A percentile compares a stretch with the other conserved stretches of the same genome.
phyloP scores from a whole-genome alignment of 2,888 invertebrate genomes.

The Drosophila neonasuta region DNA sequence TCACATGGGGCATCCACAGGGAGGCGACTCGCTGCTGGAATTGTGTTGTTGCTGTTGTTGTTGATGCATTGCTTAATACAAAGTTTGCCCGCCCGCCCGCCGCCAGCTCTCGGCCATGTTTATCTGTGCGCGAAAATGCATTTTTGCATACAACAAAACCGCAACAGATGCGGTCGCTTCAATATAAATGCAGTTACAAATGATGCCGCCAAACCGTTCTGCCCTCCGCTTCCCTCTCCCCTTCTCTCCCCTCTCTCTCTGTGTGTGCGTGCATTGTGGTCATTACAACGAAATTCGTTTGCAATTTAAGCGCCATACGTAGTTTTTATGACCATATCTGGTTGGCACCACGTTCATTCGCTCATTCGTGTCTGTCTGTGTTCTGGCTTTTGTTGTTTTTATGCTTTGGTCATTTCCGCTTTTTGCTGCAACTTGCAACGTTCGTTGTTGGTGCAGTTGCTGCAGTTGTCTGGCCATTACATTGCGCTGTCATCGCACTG shows the following conservation, averaged over 20 bases:
- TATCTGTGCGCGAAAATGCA: constrained; percentile 78
- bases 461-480: constrained; percentile 30
- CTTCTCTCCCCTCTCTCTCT: constrained; percentile 6
- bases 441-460: constrained; percentile 28
- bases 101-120: constrained; percentile 50
- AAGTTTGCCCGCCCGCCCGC: constrained; percentile 20
- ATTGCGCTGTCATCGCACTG: constrained; percentile 60
- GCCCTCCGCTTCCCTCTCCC: not conserved
- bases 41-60: constrained; percentile 3
- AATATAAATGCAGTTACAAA: constrained; percentile 78
- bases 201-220: constrained; percentile 49
- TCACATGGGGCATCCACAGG: not conserved
- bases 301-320: constrained; percentile 57
- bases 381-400: constrained; percentile 61
- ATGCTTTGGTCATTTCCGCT: constrained; percentile 73
- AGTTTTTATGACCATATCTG: constrained; percentile 62
- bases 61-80: constrained; percentile 62
- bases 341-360: constrained; percentile 20
- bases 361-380: constrained; percentile 24
- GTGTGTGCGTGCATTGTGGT: constrained; percentile 58
- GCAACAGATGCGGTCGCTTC: constrained; percentile 78
- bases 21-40: not conserved
- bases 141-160: constrained; percentile 78
- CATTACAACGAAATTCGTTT: constrained; percentile 76
- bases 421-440: constrained; percentile 41